Conservation (phyloP, 2,797 vertebrate genomes). For the Margarornis squamiger region DNA sequence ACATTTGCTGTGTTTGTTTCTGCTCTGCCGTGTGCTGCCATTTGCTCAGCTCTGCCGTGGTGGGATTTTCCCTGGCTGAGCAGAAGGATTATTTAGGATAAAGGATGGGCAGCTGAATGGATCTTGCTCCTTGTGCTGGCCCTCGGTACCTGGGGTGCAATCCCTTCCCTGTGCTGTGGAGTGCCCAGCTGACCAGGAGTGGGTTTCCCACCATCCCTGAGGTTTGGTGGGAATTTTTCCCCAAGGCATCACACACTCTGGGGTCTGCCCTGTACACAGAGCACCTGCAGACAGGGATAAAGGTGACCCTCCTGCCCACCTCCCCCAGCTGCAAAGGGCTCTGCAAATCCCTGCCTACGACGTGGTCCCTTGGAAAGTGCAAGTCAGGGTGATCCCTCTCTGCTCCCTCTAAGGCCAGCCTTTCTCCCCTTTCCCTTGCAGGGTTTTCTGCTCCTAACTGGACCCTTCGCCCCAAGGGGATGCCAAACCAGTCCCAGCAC, state of each 20-base stretch:
- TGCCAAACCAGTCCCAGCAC: slow-evolving; percentile 55
- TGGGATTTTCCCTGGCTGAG: slow-evolving; percentile 37
- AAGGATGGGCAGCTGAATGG: not conserved
- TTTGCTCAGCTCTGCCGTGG: not conserved
- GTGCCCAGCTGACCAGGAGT: not conserved
- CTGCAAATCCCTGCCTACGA: not conserved
- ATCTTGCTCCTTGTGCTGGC: not conserved
- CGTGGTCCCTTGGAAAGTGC: fast-evolving
- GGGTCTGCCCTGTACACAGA: not conserved
- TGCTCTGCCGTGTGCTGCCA: not conserved
- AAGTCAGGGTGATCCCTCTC: not conserved
- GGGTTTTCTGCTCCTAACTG: slow-evolving; percentile 82
- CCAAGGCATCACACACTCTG: fast-evolving
- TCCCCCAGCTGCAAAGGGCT: not conserved
- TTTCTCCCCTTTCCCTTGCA: slow-evolving; percentile 66
- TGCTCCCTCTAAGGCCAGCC: not conserved
- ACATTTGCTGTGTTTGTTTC: slow-evolving; percentile 31
- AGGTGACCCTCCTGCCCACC: not conserved
- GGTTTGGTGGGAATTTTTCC: not conserved
- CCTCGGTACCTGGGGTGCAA: not conserved
- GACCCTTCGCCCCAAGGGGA: slow-evolving; percentile 56
- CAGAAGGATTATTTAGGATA: slow-evolving; percentile 34
- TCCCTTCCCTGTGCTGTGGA: not conserved
- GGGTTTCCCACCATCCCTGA: not conserved
- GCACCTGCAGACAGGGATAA: not conserved